These are phyloP conservation scores for Euschistus heros DNA, from an alignment of 1,140 invertebrate species.

Conservation along the genomic window DNA sequence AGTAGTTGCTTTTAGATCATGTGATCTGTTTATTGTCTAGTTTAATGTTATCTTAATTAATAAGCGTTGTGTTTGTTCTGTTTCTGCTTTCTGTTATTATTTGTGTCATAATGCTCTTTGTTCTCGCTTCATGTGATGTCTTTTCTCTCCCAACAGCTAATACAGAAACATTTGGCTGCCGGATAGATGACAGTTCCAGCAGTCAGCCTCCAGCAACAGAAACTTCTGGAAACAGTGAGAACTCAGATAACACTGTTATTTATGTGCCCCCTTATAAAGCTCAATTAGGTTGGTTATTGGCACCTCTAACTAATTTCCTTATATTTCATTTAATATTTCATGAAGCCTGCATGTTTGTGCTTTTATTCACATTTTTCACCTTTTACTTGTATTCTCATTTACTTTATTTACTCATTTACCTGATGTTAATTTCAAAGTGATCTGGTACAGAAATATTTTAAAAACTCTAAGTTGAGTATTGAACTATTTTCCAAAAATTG, in stretches of 20 bases:
- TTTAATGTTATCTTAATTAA: background rate
- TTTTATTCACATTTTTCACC: too few relatives aligned
- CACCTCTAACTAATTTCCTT: too few relatives aligned
- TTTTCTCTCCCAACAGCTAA: constrained; percentile 27
- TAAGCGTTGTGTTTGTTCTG: background rate
- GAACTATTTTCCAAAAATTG: too few relatives aligned
- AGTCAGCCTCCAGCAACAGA: constrained; percentile 29
- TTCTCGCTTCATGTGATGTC: constrained; percentile 5
- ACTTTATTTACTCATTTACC: too few relatives aligned
- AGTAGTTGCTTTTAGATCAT: too few relatives aligned
- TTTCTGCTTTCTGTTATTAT: background rate
- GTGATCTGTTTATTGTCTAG: background rate
- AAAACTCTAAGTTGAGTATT: too few relatives aligned
- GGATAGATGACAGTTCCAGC: constrained; percentile 20
- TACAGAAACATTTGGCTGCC: constrained; percentile 31
- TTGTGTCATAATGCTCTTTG: background rate
- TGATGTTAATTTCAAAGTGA: too few relatives aligned
- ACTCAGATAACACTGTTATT: constrained; percentile 51
- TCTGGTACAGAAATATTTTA: too few relatives aligned
- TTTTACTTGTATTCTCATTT: too few relatives aligned
- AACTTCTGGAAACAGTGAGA: constrained; percentile 43
- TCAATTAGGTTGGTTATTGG: constrained; percentile 10
- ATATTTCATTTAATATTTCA: too few relatives aligned
- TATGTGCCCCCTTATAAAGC: constrained; percentile 39
- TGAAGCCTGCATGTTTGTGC: too few relatives aligned